phyloP scores from a whole-genome alignment of 2,888 invertebrate species.

The Latheticus oryzae region DNA sequence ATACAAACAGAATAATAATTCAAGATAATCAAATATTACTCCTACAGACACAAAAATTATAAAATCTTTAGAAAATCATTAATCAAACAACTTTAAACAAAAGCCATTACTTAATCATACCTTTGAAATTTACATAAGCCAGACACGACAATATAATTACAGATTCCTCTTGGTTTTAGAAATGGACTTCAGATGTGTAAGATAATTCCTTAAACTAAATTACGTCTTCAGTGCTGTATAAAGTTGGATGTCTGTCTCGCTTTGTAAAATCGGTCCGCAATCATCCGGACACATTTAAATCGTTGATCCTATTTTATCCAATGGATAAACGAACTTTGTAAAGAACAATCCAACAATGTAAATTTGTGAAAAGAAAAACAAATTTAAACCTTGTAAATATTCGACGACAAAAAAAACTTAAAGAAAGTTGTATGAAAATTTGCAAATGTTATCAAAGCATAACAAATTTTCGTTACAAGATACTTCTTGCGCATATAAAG shows the following conservation, averaged over 20 bases:
- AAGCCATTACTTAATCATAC: slow-evolving; percentile 10
- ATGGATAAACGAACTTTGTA: slow-evolving; percentile 17
- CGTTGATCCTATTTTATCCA: slow-evolving; percentile 30
- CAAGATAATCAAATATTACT: slow-evolving; percentile 24
- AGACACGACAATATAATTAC: slow-evolving; percentile 25
- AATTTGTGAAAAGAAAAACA: no score
- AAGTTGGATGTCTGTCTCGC: slow-evolving; percentile 19
- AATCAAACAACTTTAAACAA: slow-evolving; percentile 21
- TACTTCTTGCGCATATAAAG: slow-evolving; percentile 33
- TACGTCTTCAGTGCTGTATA: slow-evolving; percentile 14
- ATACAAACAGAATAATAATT: slow-evolving; percentile 27
- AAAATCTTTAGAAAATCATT: slow-evolving; percentile 21
- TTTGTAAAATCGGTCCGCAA: slow-evolving; percentile 19
- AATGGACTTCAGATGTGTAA: slow-evolving; percentile 19
- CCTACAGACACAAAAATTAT: slow-evolving; percentile 7
- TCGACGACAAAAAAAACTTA: slow-evolving; percentile 9
- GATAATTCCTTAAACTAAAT: slow-evolving; percentile 25
- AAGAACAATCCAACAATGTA: slow-evolving; percentile 4
- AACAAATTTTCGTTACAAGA: slow-evolving; percentile 30
- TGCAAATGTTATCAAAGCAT: slow-evolving; percentile 24
- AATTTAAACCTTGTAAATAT: no score
- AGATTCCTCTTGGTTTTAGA: slow-evolving; percentile 3
- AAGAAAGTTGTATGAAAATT: slow-evolving; percentile 22
- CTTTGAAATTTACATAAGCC: slow-evolving; percentile 27
- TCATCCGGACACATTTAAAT: slow-evolving; percentile 26